These are phyloP conservation scores for Parotocinclus haroldoi DNA, from an alignment of 2,797 vertebrate genomes.

Conservation along the genomic window DNA sequence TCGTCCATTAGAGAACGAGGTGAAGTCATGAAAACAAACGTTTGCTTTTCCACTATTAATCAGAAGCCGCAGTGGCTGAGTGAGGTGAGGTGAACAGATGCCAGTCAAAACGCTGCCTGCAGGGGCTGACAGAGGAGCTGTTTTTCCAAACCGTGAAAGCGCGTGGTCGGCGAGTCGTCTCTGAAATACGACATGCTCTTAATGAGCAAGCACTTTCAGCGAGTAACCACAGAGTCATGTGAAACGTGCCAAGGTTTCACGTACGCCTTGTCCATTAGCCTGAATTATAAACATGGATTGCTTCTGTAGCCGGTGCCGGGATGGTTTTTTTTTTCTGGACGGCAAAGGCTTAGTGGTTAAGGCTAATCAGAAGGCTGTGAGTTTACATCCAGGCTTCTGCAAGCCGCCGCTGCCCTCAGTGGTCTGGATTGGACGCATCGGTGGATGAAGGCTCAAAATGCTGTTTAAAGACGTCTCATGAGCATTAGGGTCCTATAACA, in stretches of 20 bases:
- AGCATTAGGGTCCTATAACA: too few species aligned
- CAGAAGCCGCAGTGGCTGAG: not conserved
- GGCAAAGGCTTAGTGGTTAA: too few species aligned
- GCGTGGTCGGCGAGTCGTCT: constrained; percentile 1
- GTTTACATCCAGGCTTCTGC: too few species aligned
- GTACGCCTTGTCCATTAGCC: not conserved
- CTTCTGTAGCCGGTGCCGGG: too few species aligned
- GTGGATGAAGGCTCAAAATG: too few species aligned
- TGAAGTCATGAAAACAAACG: constrained; percentile 30
- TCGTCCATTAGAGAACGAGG: constrained; percentile 21
- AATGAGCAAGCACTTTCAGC: constrained; percentile 1
- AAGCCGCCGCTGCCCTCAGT: too few species aligned
- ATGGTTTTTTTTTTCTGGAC: too few species aligned
- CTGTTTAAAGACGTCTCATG: too few species aligned
- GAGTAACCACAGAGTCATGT: not conserved
- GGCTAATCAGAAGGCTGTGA: too few species aligned
- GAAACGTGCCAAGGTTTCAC: not conserved
- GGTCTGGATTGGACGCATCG: too few species aligned
- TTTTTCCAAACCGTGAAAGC: constrained; percentile 24
- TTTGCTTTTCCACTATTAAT: constrained; percentile 28
- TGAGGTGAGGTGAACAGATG: not conserved
- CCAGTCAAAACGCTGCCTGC: constrained; percentile 32
- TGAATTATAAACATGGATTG: too few species aligned
- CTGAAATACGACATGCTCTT: constrained; percentile 15
- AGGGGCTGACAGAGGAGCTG: constrained; percentile 16